Base-by-base conservation (phyloP, 2,888 invertebrate species). In the Plagodis pulveraria region DNA sequence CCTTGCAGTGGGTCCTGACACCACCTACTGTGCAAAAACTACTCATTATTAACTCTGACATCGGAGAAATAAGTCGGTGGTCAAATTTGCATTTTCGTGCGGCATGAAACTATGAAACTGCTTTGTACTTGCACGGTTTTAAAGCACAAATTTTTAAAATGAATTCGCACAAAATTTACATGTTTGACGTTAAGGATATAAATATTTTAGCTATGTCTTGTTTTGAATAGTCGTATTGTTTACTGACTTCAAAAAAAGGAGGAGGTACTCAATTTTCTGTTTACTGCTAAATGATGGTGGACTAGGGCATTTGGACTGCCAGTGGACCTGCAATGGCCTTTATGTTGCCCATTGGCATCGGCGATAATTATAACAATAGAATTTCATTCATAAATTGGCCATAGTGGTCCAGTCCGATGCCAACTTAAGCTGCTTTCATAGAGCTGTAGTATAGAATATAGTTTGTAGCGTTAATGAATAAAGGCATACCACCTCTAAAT, bases 61-160 rank as follows among this genome's bases (percentile, higher is more conserved):
- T 81, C 74, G 76, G 78, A 83, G 81, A 84, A 87, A 83, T 77
- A 61, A 61, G 56, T 22, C 56, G 40, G 41, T 41, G 55, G 56
- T 22, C 68, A 70, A 63, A 89, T 91, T 89, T 82, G 87, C 90
- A 90, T 90, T 87, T 89, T 84, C 90, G 90, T 91, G 90, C 83
- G 53, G 76, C 90, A 91, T 90, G 90, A 86, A 89, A 84, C 79
- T 73, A 69, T 68, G 59, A 48, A 54, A 47, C 38, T 35, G 43
- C 65, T 76, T 76, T 80, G 84, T 84, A 83, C 78, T 77, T 76
- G 74, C 78, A 66, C 68, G 70, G 77, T 73, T 77, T 79, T 81
- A 77, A 81, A 82, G 78, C 77, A 83, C 78, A 78, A 83, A 79
- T 81, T 84, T 86, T 88, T 85, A 86, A 22, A 86, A 89, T 87